A percentile compares a stretch with the other conserved stretches of the same genome.
phyloP scores from a whole-genome alignment of 1,140 invertebrate genomes.

The Panulirus ornatus region DNA sequence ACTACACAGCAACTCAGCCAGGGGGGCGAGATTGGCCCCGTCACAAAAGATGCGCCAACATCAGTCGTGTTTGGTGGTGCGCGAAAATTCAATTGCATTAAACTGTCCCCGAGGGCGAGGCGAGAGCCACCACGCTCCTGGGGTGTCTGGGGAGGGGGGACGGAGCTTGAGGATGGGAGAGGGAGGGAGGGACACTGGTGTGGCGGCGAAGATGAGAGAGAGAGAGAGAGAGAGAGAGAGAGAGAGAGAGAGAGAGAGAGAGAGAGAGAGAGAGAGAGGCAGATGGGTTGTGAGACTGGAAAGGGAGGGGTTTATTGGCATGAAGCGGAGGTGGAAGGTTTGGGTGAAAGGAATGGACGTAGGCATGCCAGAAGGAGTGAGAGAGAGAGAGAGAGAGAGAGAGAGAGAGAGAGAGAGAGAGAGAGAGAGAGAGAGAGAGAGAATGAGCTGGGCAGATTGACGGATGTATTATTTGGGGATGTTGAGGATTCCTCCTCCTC shows the following conservation, averaged over 20 bases:
- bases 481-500: too few relatives aligned
- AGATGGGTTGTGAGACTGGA: background rate
- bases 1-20: constrained; percentile 38
- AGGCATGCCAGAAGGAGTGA: background rate
- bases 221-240: background rate
- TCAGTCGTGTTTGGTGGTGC: constrained; percentile 59
- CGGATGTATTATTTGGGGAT: too few relatives aligned
- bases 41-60: constrained; percentile 59
- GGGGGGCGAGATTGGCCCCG: constrained; percentile 39
- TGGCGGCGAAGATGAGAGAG: background rate
- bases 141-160: background rate
- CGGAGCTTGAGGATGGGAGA: background rate
- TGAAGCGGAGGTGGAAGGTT: background rate
- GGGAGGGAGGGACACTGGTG: background rate
- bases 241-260: constrained; percentile 6
- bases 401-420: constrained; percentile 1
- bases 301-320: background rate
- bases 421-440: background rate
- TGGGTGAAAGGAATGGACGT: too few relatives aligned
- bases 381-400: background rate
- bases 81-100: constrained; percentile 69
- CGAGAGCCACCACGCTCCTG: too few relatives aligned
- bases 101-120: constrained; percentile 55
- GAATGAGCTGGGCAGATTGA: too few relatives aligned
- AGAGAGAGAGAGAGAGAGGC: constrained; percentile 2